Evolutionary conservation across 2,113 vertebrate species (phyloP).

Genomic region (Hypanus sabinus): DNA sequence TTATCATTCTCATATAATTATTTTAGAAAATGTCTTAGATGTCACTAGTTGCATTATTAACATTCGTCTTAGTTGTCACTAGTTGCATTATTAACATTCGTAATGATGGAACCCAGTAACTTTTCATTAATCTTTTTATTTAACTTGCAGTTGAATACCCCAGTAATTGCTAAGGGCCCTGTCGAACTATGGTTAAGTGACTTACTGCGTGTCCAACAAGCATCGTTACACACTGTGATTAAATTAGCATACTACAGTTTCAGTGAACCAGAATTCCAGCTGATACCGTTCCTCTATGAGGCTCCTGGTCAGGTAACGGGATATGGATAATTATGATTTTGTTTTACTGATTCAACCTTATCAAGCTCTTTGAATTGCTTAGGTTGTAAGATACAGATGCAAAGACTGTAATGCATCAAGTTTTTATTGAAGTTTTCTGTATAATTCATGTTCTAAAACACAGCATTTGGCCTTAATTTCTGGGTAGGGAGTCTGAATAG

Average conservation of each 20-base stretch:
- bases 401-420: not conserved
- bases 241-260: constrained; percentile 63
- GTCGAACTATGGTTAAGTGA: constrained; percentile 73
- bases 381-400: not conserved
- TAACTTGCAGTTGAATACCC: constrained; percentile 58
- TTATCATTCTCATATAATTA: not conserved
- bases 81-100: not conserved
- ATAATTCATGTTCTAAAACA: not conserved
- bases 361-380: not conserved
- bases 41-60: not conserved
- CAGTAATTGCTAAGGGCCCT: constrained; percentile 69
- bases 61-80: not conserved
- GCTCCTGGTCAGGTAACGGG: constrained; percentile 73
- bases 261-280: constrained; percentile 63
- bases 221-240: constrained; percentile 70
- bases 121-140: constrained; percentile 36
- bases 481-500: too few species aligned
- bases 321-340: not conserved
- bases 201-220: constrained; percentile 62
- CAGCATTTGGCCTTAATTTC: too few species aligned
- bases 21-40: not conserved
- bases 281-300: constrained; percentile 64
- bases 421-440: not conserved
- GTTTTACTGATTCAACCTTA: not conserved
- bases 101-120: not conserved